A percentile compares a stretch with the other conserved stretches of the same genome.
Evolutionary conservation across 2,797 vertebrate species (phyloP).

Genomic region (Heterohyrax brucei): DNA sequence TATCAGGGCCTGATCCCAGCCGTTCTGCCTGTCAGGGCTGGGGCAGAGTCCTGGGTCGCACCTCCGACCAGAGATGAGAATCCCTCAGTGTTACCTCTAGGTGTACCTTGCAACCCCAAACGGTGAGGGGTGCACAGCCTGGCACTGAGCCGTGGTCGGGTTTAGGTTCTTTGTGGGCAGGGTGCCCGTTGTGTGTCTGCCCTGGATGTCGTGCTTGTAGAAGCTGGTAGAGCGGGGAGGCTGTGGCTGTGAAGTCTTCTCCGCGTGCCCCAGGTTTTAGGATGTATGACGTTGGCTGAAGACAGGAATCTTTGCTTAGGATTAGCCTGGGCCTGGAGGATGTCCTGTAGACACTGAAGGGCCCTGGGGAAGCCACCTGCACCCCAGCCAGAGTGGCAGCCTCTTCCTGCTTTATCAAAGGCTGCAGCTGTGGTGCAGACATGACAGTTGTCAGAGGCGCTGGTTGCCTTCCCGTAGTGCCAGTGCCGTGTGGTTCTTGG

Average conservation of each 20-base stretch:
- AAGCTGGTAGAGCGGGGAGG: no score
- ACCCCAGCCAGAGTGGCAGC: not conserved
- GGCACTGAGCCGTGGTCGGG: not conserved
- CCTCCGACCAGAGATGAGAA: no score
- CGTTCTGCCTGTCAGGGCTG: no score
- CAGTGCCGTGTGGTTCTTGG: no score
- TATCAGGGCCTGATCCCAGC: no score
- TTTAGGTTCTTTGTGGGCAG: not conserved
- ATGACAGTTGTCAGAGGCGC: not conserved
- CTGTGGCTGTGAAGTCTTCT: not conserved
- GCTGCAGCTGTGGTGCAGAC: not conserved
- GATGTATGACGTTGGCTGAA: not conserved
- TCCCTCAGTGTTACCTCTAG: no score
- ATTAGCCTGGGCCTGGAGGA: not conserved
- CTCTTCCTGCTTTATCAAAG: no score
- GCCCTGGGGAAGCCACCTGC: not conserved
- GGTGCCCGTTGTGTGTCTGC: accelerated
- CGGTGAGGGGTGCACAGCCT: not conserved
- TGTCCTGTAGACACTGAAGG: not conserved
- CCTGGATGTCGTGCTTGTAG: not conserved
- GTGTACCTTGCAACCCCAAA: no score
- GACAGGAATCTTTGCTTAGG: not conserved
- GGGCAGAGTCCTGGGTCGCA: no score
- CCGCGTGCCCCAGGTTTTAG: not conserved
- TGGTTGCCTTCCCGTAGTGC: not conserved